Evolutionary conservation across 1,140 invertebrate genomes (phyloP), one percentile per base, ranked within the genome.

Genomic region (Ptiloglossa arizonensis): DNA sequence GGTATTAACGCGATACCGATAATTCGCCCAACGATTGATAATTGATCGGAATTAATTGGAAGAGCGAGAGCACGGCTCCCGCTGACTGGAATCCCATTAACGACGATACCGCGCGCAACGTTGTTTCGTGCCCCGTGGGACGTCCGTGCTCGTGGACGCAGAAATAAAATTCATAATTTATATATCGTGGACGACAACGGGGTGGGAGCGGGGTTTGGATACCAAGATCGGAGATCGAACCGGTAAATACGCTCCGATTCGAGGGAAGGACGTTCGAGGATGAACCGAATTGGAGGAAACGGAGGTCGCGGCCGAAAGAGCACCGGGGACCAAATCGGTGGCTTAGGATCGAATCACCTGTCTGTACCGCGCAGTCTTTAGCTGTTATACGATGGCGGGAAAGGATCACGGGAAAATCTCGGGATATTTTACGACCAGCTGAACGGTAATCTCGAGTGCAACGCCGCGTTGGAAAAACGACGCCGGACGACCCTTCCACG

Each of bases 381-480:
- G 56, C 56, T 77, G 68, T 80, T 76, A 81, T 72, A 77, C 29
- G 73, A 44, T 52, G 68, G 63, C 82, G 50, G 48, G 13, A 15
- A 32, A 41, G 83, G 83, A 85, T 85, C 78, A 84, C 67, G 32
- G 56, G 19, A 72, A n/a, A 78, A 84, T 85, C 83, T 77, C 67
- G 32, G 38, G 44, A 59, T 85, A 70, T 77, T 85, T 85, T 85
- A 85, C 64, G 83, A 81, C 68, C 46, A 62, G 57, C 66, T 41
- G 67, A 17, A 41, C 24, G 15, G 63, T 83, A 64, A 85, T 80
- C 72, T 63, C 22, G 15, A 69, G 62, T 38, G 59, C 59, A 68
- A 60, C 57, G 38, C 72, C 24, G 74, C 29, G 64, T 2, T 64
- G 24, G 15, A 59, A 56, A 24, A 60, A 46, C 29, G 9, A 5